These are phyloP conservation scores for Onthophagus taurus DNA, from an alignment of 1,140 invertebrate genomes.

Conservation along the genomic window DNA sequence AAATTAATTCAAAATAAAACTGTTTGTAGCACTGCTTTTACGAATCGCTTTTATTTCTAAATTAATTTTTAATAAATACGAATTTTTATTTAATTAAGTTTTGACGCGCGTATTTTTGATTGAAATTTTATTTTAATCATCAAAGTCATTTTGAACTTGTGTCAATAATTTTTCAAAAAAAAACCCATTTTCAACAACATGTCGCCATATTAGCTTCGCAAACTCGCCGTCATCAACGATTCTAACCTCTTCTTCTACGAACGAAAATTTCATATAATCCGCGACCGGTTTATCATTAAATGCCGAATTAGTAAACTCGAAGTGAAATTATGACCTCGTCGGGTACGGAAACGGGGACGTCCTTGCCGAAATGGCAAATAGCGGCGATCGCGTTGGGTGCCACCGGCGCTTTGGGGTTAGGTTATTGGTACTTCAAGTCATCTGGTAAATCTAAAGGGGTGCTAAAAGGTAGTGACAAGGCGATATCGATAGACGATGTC, in stretches of 20 bases:
- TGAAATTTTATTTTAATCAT: no score
- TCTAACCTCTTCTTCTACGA: no score
- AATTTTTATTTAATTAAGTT: no score
- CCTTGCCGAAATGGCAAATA: conserved; percentile 46
- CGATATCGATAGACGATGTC: conserved; percentile 23
- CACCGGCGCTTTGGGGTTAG: conserved; percentile 69
- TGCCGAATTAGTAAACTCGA: conserved; percentile 5
- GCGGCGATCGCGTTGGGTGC: conserved; percentile 70
- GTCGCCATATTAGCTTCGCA: conserved; percentile 10
- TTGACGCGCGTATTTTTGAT: no score
- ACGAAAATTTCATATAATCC: no score
- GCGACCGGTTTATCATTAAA: conserved; percentile 1
- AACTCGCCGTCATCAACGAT: no score
- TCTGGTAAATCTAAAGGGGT: conserved; percentile 27
- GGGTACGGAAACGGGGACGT: conserved; percentile 16
- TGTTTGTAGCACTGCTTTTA: no score
- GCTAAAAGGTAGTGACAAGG: conserved; percentile 27
- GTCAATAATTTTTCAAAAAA: not conserved
- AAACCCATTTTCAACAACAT: conserved; percentile 1
- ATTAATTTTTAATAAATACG: no score
- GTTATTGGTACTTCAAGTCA: conserved; percentile 67
- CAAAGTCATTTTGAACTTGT: no score
- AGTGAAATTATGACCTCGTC: conserved; percentile 16
- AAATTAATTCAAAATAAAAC: no score
- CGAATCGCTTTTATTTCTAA: no score